Evolutionary conservation across 1,140 invertebrate genomes (phyloP).

Genomic region (Saccostrea echinata): DNA sequence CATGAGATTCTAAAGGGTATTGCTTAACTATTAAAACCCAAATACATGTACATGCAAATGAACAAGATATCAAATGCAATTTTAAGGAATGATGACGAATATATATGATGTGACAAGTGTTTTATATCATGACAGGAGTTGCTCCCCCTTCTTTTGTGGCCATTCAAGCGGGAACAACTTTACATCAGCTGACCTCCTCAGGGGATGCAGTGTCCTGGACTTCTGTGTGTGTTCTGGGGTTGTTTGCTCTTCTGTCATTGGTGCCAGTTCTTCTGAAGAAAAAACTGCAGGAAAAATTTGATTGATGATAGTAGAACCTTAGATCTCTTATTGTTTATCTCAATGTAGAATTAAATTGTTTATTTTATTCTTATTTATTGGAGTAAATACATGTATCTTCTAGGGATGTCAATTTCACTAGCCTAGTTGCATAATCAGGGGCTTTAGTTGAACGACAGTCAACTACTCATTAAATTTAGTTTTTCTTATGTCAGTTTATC

Average conservation of each 20-base stretch:
- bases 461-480: no score
- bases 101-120: no score
- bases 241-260: constrained; percentile 91
- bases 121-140: constrained; percentile 88
- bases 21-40: no score
- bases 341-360: not conserved
- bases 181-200: constrained; percentile 94
- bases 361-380: not conserved
- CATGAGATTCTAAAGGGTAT: no score
- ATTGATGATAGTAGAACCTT: constrained; percentile 63
- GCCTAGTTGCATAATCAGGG: no score
- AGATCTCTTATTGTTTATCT: not conserved
- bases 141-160: constrained; percentile 98
- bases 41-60: no score
- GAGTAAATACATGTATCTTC: no score
- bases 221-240: constrained; percentile 88
- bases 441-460: no score
- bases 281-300: constrained; percentile 82
- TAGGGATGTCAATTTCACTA: no score
- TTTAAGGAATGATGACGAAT: no score
- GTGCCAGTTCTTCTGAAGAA: constrained; percentile 95
- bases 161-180: constrained; percentile 97
- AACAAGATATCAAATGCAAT: no score
- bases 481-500: no score
- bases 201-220: constrained; percentile 94